Base-by-base conservation (phyloP, 2,797 vertebrate genomes). In the Parauchenoglanis ngamensis region DNA sequence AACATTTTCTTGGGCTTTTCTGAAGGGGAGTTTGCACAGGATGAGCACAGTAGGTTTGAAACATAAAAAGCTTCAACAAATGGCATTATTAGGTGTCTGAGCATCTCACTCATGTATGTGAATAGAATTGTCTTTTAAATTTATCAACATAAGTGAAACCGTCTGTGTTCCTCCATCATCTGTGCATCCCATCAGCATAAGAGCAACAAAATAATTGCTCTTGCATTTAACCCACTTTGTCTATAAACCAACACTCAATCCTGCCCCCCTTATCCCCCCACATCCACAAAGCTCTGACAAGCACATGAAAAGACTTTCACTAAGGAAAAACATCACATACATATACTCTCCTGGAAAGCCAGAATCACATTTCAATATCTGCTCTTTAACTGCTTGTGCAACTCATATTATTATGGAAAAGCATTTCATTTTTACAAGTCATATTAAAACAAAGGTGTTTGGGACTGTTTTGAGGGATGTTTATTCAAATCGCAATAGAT, bases 61-160 rank as follows among this genome's bases (percentile, higher is more conserved):
- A 95, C 94, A 89, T 31, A 67, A 93, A 93, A 93, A 95, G 94
- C 94, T 94, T 96, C 94, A 94, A 93, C 92, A 93, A 94, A 94
- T 94, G 91, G 57, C 61, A 46, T 85, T 93, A 92, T 93, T 91
- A 94, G 93, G 93, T 89, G 91, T 91, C 90, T 89, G 92, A 94
- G 93, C 91, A 90, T 91, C 89, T 90, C 88, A 88, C 93, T 93
- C 93, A 91, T 94, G 93, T 59, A 75, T 81, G 83, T 78, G 44
- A 85, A 54, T 63, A 68, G 86, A 84, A 87, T 84, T 89, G 87
- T 52, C 65, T 82, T 73, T 92, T 93, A 96, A 95, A 94, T 90
- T 76, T 93, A 95, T 95, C 94, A 46, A 94, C 92, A n/a, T 93
- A 91, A 90, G 91, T 92, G 91, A 94, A 95, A 94, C 93, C 94